Evolutionary conservation across 2,113 vertebrate genomes (phyloP).

Genomic region (Connochaetes taurinus): DNA sequence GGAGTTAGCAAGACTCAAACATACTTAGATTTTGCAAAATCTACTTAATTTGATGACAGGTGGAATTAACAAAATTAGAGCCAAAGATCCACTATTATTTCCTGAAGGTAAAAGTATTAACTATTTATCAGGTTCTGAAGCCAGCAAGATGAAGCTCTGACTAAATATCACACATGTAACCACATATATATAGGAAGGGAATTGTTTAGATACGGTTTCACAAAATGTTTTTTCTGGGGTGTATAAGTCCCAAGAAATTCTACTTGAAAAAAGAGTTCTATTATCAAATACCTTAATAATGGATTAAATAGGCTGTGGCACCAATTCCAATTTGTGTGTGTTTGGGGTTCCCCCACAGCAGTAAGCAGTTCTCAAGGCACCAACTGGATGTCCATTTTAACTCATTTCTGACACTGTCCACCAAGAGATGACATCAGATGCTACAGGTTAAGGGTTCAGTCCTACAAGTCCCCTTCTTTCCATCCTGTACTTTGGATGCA

Average conservation of each 20-base stretch:
- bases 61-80: constrained; percentile 12
- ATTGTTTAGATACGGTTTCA: background rate
- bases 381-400: background rate
- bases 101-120: background rate
- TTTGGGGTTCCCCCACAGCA: background rate
- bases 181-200: background rate
- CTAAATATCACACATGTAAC: background rate
- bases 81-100: background rate
- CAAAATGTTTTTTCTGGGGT: background rate
- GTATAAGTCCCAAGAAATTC: background rate
- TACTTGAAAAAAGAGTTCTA: background rate
- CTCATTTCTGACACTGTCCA: background rate
- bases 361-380: background rate
- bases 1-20: background rate
- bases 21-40: constrained; percentile 8
- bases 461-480: background rate
- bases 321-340: background rate
- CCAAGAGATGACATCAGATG: background rate
- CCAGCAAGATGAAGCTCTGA: background rate
- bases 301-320: background rate
- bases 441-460: background rate
- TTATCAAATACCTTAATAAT: background rate
- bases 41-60: background rate
- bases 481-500: background rate
- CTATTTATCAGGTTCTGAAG: constrained; percentile 13